These are phyloP conservation scores for Bagarius yarrelli DNA, from an alignment of 2,113 vertebrate species.

Conservation along the genomic window DNA sequence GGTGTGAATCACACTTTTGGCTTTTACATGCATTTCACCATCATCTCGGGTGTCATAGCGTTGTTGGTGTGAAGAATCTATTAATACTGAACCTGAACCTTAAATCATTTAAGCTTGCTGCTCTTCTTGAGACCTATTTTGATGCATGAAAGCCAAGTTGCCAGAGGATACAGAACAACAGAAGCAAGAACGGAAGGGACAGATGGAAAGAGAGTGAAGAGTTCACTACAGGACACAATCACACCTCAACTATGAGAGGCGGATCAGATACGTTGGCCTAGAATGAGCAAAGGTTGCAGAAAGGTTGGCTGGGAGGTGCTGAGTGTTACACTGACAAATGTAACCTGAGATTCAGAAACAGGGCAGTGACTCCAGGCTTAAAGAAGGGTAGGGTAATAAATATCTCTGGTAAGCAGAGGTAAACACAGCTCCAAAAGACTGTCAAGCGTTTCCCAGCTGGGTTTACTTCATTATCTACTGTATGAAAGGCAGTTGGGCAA, in stretches of 20 bases:
- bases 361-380: constrained; percentile 60
- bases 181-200: constrained; percentile 44
- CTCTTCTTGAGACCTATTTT: constrained; percentile 39
- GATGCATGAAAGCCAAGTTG: constrained; percentile 28
- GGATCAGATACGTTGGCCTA: constrained; percentile 46
- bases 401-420: constrained; percentile 52
- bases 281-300: constrained; percentile 50
- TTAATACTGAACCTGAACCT: constrained; percentile 35
- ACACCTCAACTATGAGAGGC: constrained; percentile 33
- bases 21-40: constrained; percentile 21
- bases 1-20: constrained; percentile 42
- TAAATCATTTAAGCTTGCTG: constrained; percentile 34
- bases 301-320: constrained; percentile 55
- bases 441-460: constrained; percentile 11
- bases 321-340: constrained; percentile 67
- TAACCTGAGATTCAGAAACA: constrained; percentile 49
- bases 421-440: constrained; percentile 8
- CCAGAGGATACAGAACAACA: constrained; percentile 43
- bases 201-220: constrained; percentile 25
- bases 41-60: constrained; percentile 29
- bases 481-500: not conserved
- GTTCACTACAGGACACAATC: constrained; percentile 48
- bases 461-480: constrained; percentile 11
- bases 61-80: constrained; percentile 49
- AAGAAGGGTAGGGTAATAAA: constrained; percentile 60